Conservation (phyloP, 2,113 vertebrate genomes). For the Crotalus tigris region DNA sequence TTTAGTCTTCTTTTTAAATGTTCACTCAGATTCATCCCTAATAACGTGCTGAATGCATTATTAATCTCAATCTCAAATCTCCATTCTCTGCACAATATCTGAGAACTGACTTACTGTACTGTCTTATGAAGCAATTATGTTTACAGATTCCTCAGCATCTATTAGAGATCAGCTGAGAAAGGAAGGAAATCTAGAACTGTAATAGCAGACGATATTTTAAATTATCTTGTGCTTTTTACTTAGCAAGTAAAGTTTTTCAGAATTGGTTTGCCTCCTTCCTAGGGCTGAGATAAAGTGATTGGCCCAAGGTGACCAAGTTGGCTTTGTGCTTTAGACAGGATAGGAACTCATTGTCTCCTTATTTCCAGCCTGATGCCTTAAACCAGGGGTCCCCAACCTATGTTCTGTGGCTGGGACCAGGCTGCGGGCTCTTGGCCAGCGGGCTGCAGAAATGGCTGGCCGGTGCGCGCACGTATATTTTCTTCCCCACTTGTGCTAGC, state of each 20-base stretch:
- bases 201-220: background rate
- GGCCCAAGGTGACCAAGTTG: background rate
- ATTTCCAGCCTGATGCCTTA: background rate
- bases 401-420: no score
- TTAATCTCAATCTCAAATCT: background rate
- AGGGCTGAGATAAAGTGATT: no score
- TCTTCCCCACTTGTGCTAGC: no score
- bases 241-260: no score
- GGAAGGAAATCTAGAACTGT: background rate
- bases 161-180: background rate
- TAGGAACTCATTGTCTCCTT: background rate
- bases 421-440: no score
- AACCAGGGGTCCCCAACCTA: background rate
- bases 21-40: background rate
- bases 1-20: background rate
- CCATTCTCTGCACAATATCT: background rate
- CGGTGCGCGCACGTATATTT: accelerated
- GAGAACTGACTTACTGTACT: background rate
- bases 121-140: background rate
- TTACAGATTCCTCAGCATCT: background rate
- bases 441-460: no score
- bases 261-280: no score
- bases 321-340: background rate
- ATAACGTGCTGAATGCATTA: background rate
- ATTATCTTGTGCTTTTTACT: background rate